These are phyloP conservation scores for Clinocottus analis DNA, from an alignment of 2,113 vertebrate species.

Conservation along the genomic window DNA sequence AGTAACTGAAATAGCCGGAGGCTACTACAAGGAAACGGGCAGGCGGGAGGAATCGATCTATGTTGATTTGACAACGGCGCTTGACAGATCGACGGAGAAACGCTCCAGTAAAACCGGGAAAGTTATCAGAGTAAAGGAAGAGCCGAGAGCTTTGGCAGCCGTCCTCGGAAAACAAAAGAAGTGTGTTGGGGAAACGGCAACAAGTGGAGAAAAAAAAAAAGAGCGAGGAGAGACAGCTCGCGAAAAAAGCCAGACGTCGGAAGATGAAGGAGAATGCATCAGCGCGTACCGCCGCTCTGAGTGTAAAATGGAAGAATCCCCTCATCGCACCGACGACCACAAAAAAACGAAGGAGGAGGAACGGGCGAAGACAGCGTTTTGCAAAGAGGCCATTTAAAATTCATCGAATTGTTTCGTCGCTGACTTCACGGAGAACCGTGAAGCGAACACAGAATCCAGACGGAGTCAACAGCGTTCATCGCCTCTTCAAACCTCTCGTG, in stretches of 20 bases:
- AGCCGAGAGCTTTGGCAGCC: slow-evolving; percentile 25
- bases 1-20: slow-evolving; percentile 33
- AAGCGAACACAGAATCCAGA: slow-evolving; percentile 1
- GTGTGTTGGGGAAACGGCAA: slow-evolving; percentile 29
- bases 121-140: slow-evolving; percentile 38
- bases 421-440: slow-evolving; percentile 13
- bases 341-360: slow-evolving; percentile 1
- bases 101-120: slow-evolving; percentile 17
- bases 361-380: slow-evolving; percentile 42
- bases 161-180: slow-evolving; percentile 31
- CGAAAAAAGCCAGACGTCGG: slow-evolving; percentile 24
- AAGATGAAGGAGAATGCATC: slow-evolving; percentile 49
- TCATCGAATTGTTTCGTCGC: slow-evolving; percentile 13
- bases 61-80: slow-evolving; percentile 29
- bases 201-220: no score
- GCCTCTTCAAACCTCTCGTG: neutral
- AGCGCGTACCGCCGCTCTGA: slow-evolving; percentile 18
- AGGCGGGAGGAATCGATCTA: slow-evolving; percentile 1
- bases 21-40: slow-evolving; percentile 7
- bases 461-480: slow-evolving; percentile 8
- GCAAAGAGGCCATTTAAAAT: slow-evolving; percentile 52
- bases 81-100: slow-evolving; percentile 19
- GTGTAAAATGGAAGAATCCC: slow-evolving; percentile 25
- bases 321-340: slow-evolving; percentile 31
- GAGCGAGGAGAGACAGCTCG: slow-evolving; percentile 23